Base-by-base conservation (phyloP, 2,113 vertebrate genomes). In the Rhea pennata region DNA sequence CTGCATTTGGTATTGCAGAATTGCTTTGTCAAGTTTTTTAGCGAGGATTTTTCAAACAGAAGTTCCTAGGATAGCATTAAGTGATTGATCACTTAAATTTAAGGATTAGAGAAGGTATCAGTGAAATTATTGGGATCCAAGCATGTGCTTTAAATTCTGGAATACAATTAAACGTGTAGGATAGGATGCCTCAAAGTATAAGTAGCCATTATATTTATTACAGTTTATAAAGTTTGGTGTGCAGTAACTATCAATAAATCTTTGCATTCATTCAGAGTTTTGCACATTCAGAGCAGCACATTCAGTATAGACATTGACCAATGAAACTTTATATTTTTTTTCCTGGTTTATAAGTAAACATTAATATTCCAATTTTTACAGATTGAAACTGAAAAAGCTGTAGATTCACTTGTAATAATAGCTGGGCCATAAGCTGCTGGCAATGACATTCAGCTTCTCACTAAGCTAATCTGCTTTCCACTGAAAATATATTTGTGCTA, bases 11-110 rank as follows among this genome's bases (percentile, higher is more conserved):
- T 84, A 84, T 69, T 44, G 82, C 78, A 91, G 93, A 71, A 90
- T 95, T 95, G 78, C 77, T 91, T 89, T 89, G 74, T 81, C 89
- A 94, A 93, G 81, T 69, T 78, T 50, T 58, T 53, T 22, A 72
- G 31, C 26, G 58, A 62, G 67, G 24, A 40, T 12, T 86, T 95
- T 84, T 64, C 67, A 95, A 93, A 75, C 44, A 85, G 56, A 85
- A 88, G 71, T 15, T 96, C 75, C 78, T 89, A 94, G 53, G 87
- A 31, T 33, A 69, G 67, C 54, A 58, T 72, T 4, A 61, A 93
- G 75, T n/a, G 71, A 70, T 12, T 74, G 82, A 36, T 36, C 36
- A 36, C 36, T 82, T 42, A 71, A 44, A 73, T 26, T 62, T 33
- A 85, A 90, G 58, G 50, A 51, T 10, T 36, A 83, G 79, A 54